Evolutionary conservation across 2,113 vertebrate species (phyloP).

Genomic region (Neodon shergylaensis): DNA sequence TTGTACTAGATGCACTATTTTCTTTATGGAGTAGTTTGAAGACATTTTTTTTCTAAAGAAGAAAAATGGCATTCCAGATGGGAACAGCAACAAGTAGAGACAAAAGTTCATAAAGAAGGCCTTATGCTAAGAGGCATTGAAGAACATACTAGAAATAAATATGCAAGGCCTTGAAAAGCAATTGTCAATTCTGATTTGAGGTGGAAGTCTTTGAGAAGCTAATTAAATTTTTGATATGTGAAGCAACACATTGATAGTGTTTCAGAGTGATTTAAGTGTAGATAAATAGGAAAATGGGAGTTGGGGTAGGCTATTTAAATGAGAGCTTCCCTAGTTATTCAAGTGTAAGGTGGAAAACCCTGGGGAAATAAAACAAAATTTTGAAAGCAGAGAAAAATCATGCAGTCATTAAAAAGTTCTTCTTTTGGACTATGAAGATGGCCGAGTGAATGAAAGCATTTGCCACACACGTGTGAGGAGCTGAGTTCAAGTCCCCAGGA

Average conservation of each 20-base stretch:
- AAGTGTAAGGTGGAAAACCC: background rate
- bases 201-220: background rate
- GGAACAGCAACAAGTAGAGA: background rate
- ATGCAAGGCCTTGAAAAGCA: slow-evolving; percentile 21
- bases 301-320: background rate
- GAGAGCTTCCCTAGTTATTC: slow-evolving; percentile 15
- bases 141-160: background rate
- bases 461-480: background rate
- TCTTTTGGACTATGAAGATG: background rate
- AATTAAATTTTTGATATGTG: slow-evolving; percentile 27
- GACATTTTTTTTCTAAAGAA: background rate
- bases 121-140: background rate
- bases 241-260: slow-evolving; percentile 26
- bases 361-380: slow-evolving; percentile 46
- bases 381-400: slow-evolving; percentile 8
- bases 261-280: background rate
- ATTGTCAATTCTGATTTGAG: slow-evolving; percentile 30
- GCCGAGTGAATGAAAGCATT: background rate
- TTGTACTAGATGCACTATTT: slow-evolving; percentile 13
- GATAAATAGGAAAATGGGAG: slow-evolving; percentile 26
- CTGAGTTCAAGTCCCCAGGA: background rate
- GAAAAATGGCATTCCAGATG: background rate
- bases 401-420: slow-evolving; percentile 15
- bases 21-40: slow-evolving; percentile 33
- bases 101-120: background rate